Base-by-base conservation (phyloP, 2,113 vertebrate species). In the Rousettus leschenaultii region DNA sequence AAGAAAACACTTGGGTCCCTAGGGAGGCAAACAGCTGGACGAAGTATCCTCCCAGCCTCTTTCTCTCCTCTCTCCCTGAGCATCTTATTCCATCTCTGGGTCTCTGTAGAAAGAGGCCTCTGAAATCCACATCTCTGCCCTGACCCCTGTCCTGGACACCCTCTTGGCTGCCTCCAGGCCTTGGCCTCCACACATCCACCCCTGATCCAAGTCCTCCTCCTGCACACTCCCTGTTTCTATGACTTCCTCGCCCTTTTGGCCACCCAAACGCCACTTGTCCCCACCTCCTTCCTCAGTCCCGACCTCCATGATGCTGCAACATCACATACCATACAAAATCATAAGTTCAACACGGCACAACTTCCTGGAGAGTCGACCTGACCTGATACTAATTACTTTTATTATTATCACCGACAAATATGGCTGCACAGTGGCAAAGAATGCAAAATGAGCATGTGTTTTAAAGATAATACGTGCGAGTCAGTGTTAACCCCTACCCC, bases 301-400 rank as follows among this genome's bases (percentile, higher is more conserved):
- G 16, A 38, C 21, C 48, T 10, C 80, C 21, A 3, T 0, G 22
- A 2, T 0, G 66, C 1, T 2, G 40, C 10, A 10, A 21, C 11
- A 0, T 30, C n/a, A 18, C 0, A 0, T 0, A 3, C 30, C 24
- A 1, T 0, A 5, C 28, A 24, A 38, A 51, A 28, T n/a, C 63
- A 22, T 30, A 3, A 9, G 53, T 9, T 3, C 33, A 91, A 57
- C 13, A 2, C 1, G 71, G 77, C 0, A 0, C 40, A 10, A 13
- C 91, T 82, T 88, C 89, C 88, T 19, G 45, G 45, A 61, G 61
- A 35, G 33, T 14, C 77, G 0, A 3, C 30, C 9, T 1, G 63
- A 28, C n/a, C 2, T 0, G 1, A 19, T 0, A 83, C 55, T 55
- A 1, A 18, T 3, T 8, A 11, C 30, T 5, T 3, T 11, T 19